These are phyloP conservation scores for Caretta caretta DNA, from an alignment of 2,113 vertebrate species.

Conservation along the genomic window DNA sequence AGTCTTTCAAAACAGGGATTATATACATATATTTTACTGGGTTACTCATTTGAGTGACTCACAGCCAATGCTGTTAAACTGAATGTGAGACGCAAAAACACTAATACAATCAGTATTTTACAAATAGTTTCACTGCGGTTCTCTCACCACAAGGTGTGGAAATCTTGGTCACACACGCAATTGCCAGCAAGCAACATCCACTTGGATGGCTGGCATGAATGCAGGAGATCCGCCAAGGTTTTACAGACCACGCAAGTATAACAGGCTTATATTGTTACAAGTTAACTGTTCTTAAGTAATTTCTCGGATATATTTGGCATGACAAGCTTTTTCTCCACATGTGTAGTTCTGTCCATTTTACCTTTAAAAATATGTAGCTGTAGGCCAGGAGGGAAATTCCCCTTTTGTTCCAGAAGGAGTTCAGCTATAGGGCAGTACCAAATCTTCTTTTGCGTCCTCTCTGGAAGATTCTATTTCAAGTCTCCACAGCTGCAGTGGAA, in stretches of 20 bases:
- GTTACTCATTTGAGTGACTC: rapidly evolving
- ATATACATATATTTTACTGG: background rate
- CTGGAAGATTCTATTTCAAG: background rate
- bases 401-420: background rate
- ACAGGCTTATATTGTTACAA: conserved; percentile 45
- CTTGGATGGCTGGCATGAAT: conserved; percentile 37
- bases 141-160: background rate
- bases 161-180: background rate
- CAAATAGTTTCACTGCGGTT: background rate
- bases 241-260: conserved; percentile 68
- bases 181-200: background rate
- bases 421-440: background rate
- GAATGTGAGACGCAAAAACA: background rate
- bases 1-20: background rate
- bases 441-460: background rate
- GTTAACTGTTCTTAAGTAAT: conserved; percentile 62
- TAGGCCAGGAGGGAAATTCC: background rate
- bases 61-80: background rate
- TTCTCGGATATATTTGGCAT: conserved; percentile 47
- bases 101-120: background rate
- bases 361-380: background rate
- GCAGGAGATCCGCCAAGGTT: conserved; percentile 58
- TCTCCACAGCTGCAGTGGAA: rapidly evolving
- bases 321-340: rapidly evolving
- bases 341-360: background rate